phyloP scores from a whole-genome alignment of 53 echinoderm and acorn worm genomes.

The Henricia sp. region DNA sequence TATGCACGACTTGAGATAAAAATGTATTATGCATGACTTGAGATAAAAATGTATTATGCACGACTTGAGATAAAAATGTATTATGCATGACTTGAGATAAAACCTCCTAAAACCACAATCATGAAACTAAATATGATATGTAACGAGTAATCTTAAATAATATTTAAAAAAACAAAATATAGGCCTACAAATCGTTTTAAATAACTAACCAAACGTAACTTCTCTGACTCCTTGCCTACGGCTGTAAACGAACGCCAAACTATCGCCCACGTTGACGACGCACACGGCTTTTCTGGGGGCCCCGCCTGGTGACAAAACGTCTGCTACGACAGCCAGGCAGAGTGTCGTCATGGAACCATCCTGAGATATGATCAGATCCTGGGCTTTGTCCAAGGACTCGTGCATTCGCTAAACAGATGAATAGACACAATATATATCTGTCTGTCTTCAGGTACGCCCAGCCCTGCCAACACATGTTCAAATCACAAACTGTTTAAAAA shows the following conservation, averaged over 20 bases:
- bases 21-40: too few relatives aligned
- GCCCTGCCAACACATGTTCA: too few relatives aligned
- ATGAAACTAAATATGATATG: not conserved
- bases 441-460: too few relatives aligned
- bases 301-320: conserved; percentile 35
- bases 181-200: not conserved
- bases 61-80: too few relatives aligned
- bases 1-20: too few relatives aligned
- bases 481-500: too few relatives aligned
- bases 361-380: conserved; percentile 40
- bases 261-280: conserved; percentile 66
- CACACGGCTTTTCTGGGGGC: conserved; percentile 36
- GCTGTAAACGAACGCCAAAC: conserved; percentile 70
- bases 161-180: not conserved
- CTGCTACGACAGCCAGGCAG: conserved; percentile 56
- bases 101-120: too few relatives aligned
- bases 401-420: conserved; percentile 26
- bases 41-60: too few relatives aligned
- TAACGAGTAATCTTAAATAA: not conserved
- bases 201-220: conserved; percentile 56
- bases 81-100: too few relatives aligned
- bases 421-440: too few relatives aligned
- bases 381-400: conserved; percentile 60
- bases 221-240: conserved; percentile 62
- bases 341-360: conserved; percentile 65